Percentiles rank a stretch among this genome's conserved stretches.
phyloP scores from a whole-genome alignment of 2,797 vertebrate genomes.

The Silurus aristotelis region DNA sequence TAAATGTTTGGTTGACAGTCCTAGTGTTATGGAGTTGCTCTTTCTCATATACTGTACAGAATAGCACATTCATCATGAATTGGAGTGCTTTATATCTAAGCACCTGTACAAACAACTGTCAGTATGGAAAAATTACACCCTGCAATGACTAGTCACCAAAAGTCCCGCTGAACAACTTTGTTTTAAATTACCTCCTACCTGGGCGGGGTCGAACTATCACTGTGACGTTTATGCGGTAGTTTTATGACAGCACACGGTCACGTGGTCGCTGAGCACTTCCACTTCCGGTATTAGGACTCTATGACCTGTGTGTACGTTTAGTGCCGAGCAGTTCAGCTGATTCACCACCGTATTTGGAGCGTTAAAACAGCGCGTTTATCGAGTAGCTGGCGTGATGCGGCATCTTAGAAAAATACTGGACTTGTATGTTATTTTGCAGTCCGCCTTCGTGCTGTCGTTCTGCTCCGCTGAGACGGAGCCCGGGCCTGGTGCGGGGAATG shows the following conservation, averaged over 20 bases:
- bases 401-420: conserved; percentile 41
- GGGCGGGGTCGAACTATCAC: neutral
- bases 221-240: neutral
- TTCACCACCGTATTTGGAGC: neutral
- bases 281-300: conserved; percentile 5
- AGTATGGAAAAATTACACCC: too few species aligned
- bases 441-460: conserved; percentile 56
- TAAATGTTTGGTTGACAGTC: neutral
- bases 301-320: neutral
- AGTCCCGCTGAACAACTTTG: too few species aligned
- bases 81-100: neutral
- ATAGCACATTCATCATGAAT: neutral
- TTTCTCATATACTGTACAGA: neutral
- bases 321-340: neutral
- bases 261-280: neutral
- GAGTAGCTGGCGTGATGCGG: conserved; percentile 28
- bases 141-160: too few species aligned
- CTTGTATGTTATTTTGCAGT: conserved; percentile 59
- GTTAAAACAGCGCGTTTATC: conserved; percentile 40
- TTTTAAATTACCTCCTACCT: neutral
- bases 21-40: neutral
- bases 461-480: conserved; percentile 72
- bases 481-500: conserved; percentile 71
- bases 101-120: too few species aligned
- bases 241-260: neutral